Evolutionary conservation across 2,888 invertebrate species (phyloP), one percentile per base, ranked within the genome.

Genomic region (Hyles lineata): DNA sequence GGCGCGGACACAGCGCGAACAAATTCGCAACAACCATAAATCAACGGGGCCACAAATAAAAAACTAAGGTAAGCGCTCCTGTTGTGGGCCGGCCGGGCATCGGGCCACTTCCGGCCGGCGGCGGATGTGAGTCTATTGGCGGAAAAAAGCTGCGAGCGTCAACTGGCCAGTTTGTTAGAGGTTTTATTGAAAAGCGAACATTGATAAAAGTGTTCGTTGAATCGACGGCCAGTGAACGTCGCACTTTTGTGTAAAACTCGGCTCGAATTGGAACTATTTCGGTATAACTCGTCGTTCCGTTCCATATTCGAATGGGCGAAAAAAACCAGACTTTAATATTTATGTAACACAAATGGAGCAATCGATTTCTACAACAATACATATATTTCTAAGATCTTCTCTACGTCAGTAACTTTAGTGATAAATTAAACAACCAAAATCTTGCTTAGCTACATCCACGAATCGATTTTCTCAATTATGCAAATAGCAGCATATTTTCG

Each of bases 1-100:
- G 91, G 91, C 91, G 87, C 52, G 60, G 52, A 23, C 29, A 35
- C 72, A 43, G 52, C 32, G n/a, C 60, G 85, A 89, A 90, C 92
- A 92, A 92, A 92, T 92, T 92, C 93, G 90, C 89, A 93, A 93
- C 93, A 92, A 82, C 87, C 86, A 93, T 94, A 94, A 93, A 94
- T 94, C 94, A 92, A 88, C 77, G 82, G 78, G 76, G 83, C 83
- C 70, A 93, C 92, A 94, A 94, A 93, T 93, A 94, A 94, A 94
- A 92, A 93, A 94, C 90, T 86, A 92, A 94, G 94, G 94, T 94
- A 93, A 93, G 94, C 93, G 92, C 89, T 91, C 92, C 93, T 91
- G 93, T 91, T 92, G 93, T 92, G 88, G 91, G 86, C 88, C 88
- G 89, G 81, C 82, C 85, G 86, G 83, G 78, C 85, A 86, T 85